These are phyloP conservation scores for Hystrix cristata DNA, from an alignment of 2,113 vertebrate genomes.

Conservation along the genomic window DNA sequence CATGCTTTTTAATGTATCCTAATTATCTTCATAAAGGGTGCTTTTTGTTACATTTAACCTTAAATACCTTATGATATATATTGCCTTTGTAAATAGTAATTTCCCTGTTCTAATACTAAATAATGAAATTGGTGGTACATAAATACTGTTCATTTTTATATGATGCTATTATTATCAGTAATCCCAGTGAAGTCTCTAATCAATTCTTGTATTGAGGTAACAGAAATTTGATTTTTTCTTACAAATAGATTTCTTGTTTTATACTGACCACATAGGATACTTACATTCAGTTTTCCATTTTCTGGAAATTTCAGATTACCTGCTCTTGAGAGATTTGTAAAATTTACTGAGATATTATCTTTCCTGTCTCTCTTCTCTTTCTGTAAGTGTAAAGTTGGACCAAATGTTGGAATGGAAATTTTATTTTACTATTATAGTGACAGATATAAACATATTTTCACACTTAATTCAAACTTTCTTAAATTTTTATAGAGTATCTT, in stretches of 20 bases:
- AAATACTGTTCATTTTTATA: neutral
- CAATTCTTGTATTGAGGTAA: neutral
- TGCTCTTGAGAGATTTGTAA: neutral
- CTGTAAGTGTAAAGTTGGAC: neutral
- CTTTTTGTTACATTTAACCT: neutral
- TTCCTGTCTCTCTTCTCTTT: neutral
- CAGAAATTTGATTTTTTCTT: conserved; percentile 1
- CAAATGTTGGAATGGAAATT: neutral
- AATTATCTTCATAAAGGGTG: neutral
- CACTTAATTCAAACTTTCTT: neutral
- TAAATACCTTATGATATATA: neutral
- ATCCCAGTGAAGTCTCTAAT: neutral
- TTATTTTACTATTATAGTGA: neutral
- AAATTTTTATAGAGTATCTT: neutral
- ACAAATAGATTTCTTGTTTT: neutral
- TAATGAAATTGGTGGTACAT: neutral
- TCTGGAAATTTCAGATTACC: neutral
- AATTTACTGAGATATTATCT: neutral
- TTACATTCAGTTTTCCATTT: neutral
- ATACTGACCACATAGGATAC: neutral
- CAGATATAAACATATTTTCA: neutral
- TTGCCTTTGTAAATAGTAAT: neutral
- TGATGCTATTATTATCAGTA: neutral
- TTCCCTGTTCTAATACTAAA: neutral
- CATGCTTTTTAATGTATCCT: neutral